Base-by-base conservation (phyloP, 2,113 vertebrate genomes). In the Hemichromis elongatus region DNA sequence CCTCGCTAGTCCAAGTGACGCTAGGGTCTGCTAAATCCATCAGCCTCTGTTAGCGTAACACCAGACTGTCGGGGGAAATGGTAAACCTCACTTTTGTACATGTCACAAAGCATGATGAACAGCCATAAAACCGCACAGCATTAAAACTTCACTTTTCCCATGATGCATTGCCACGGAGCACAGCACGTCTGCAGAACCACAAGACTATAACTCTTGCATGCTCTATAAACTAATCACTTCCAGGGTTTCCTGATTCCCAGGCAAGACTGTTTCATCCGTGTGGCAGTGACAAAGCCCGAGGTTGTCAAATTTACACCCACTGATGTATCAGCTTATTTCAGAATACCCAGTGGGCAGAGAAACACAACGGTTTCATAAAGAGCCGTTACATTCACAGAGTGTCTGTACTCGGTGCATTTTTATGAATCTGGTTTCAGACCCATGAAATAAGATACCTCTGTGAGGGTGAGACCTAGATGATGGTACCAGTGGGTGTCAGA, bases 71-170 rank as follows among this genome's bases (percentile, higher is more conserved):
- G 63, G 77, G 84, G 86, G 59, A 88, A 89, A 88, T 86, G 87
- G 82, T 86, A 83, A 91, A 81, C 78, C 83, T 88, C 78, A 86
- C 88, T 90, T 86, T 85, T 83, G 18, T 87, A 30, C 53, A 82
- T 90, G 88, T 93, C 92, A 90, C 82, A 92, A 85, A 89, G 81
- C 87, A 88, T 81, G 84, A 92, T 85, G 86, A 91, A 92, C 77
- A 57, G 85, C 78, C 85, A 82, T 90, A 77, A 90, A 90, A 85
- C 88, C 79, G 6, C 63, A 66, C 77, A 11, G 77, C 83, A 88
- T 86, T 85, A 88, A 73, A 90, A 86, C 86, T 89, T 89, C 52
- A 80, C 85, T 94, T 89, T 90, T 89, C 88, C 86, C 89, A 82
- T 47, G 73, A 92, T 19, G 30, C 47, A 21, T 75, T 80, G 86